These are phyloP conservation scores for Sorex maritimensis DNA, from an alignment of 2,797 vertebrate species.

Conservation along the genomic window DNA sequence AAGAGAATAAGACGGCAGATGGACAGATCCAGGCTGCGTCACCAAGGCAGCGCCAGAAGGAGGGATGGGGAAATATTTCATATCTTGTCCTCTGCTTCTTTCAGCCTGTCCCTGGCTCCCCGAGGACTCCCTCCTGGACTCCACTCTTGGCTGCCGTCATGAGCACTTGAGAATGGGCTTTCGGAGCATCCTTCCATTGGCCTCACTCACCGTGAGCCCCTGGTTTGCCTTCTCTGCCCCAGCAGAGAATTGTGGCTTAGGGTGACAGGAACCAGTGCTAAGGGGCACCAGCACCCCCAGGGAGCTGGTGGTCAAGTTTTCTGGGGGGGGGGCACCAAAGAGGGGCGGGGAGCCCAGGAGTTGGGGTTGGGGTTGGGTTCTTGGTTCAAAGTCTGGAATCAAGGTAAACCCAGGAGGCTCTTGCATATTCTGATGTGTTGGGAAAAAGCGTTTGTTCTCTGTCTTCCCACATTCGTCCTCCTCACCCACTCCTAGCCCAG, in stretches of 20 bases:
- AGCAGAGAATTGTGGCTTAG: neutral
- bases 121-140: neutral
- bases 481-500: neutral
- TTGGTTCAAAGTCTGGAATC: neutral
- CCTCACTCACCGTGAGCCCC: neutral
- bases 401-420: neutral
- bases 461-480: neutral
- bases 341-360: neutral
- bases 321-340: no score
- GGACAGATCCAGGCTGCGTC: neutral
- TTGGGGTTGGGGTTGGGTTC: neutral
- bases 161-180: constrained; percentile 5
- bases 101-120: neutral
- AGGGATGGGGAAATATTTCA: neutral
- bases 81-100: neutral
- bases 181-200: constrained; percentile 30
- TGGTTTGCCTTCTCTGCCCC: neutral
- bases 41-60: neutral
- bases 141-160: neutral
- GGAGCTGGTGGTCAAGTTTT: neutral
- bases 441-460: no score
- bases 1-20: neutral
- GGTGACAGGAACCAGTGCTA: neutral
- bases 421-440: neutral
- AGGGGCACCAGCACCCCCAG: rapidly evolving